These are phyloP conservation scores for Neogale vison DNA, from an alignment of 2,113 vertebrate species.

Conservation along the genomic window DNA sequence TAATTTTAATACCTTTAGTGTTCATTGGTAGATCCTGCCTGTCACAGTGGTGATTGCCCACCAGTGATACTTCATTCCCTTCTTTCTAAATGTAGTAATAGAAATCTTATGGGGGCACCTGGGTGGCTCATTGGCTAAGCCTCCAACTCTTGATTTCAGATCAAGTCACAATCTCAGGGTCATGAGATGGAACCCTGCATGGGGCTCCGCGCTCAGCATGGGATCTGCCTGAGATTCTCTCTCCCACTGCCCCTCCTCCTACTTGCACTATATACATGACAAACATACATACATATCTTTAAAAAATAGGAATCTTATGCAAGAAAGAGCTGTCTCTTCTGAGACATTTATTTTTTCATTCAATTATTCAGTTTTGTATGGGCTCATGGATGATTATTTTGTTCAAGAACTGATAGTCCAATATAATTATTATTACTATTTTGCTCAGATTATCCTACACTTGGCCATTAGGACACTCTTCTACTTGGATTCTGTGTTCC, in stretches of 20 bases:
- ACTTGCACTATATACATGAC: too few species aligned
- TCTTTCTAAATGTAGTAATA: neutral
- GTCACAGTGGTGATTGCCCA: neutral
- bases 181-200: neutral
- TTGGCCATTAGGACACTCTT: neutral
- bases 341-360: neutral
- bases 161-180: neutral
- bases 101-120: neutral
- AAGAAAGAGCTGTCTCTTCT: neutral
- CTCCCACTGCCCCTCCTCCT: neutral
- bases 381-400: neutral
- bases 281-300: too few species aligned
- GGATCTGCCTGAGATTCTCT: neutral
- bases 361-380: neutral
- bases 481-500: neutral
- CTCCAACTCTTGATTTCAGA: neutral
- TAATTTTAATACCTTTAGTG: neutral
- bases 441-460: neutral
- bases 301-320: neutral
- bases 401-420: neutral
- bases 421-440: neutral
- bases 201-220: neutral
- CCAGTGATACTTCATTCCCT: neutral
- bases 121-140: neutral
- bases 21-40: neutral